Percentiles rank a stretch among this genome's conserved stretches.
phyloP scores from a whole-genome alignment of 2,113 vertebrate species.

The Mirounga angustirostris region DNA sequence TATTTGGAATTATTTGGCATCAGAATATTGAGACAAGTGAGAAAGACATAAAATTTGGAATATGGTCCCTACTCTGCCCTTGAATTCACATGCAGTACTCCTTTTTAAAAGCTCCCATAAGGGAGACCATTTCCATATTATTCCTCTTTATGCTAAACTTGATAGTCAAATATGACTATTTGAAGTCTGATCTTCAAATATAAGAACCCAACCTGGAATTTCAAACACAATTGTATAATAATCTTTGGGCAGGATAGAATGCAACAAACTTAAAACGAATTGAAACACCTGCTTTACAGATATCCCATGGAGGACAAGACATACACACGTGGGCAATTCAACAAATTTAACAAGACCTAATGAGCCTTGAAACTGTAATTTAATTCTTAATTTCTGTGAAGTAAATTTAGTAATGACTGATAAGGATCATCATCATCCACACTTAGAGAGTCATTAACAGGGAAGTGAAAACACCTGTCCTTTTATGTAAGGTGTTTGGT shows the following conservation, averaged over 20 bases:
- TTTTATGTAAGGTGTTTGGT: constrained; percentile 59
- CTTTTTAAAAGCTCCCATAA: constrained; percentile 59
- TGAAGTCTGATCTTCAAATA: constrained; percentile 79
- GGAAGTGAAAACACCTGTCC: constrained; percentile 82
- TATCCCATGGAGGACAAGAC: constrained; percentile 67
- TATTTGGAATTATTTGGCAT: constrained; percentile 65
- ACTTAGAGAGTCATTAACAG: constrained; percentile 77
- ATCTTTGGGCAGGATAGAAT: constrained; percentile 71
- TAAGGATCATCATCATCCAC: constrained; percentile 74
- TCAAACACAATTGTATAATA: constrained; percentile 73
- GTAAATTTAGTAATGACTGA: constrained; percentile 83
- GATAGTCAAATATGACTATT: constrained; percentile 74
- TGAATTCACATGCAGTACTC: constrained; percentile 72
- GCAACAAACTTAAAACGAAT: constrained; percentile 64
- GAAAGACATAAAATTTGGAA: constrained; percentile 64
- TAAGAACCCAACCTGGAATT: constrained; percentile 78
- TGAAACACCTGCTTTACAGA: constrained; percentile 79
- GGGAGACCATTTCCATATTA: constrained; percentile 71
- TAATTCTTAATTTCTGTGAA: constrained; percentile 83
- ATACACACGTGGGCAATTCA: constrained; percentile 76
- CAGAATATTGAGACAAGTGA: constrained; percentile 53
- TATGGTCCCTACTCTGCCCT: constrained; percentile 61
- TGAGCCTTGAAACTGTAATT: constrained; percentile 83
- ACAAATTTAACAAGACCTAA: constrained; percentile 81
- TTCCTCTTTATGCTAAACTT: constrained; percentile 70